Base-by-base conservation (phyloP, 2,113 vertebrate species). In the Chascanopsetta lugubris region DNA sequence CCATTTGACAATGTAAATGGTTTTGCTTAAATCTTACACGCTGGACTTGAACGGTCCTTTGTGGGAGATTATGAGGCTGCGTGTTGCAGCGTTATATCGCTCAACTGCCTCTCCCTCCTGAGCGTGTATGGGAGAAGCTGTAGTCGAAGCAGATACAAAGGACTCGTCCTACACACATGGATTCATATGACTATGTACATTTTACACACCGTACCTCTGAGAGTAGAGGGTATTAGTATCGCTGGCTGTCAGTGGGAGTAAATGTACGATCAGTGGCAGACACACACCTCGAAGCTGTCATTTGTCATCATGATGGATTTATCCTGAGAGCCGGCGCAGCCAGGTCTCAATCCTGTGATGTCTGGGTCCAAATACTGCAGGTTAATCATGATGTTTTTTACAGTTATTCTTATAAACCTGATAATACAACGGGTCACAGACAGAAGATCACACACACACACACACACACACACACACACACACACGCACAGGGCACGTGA, bases 301-400 rank as follows among this genome's bases (percentile, higher is more conserved):
- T 29, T 42, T 20, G 38, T 21, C 17, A 32, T 21, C 5, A 42
- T 40, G 17, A 22, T 29, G 15, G 13, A 45, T 42, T 8, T 1
- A 7, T n/a, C 20, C 40, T 54, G 49, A n/a, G n/a, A 48, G 15
- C 12, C 30, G 6, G 29, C 18, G 3, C 43, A 38, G 46, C 2
- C 27, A 51, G 47, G 24, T 66, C 29, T 38, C 27, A 21, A 27
- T 22, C 10, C n/a, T 42, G 10, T 1, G 4, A 15, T 30, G 5
- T 50, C 7, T 50, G 17, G 17, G 38, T n/a, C 6, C 15, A 18
- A 45, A 57, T 34, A 13, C 15, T 27, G 12, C 6, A 25, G 1
- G 11, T n/a, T 49, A 69, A 64, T 55, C 8, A 55, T 48, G 29
- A 9, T 56, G n/a, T 36, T 53, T 46, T n/a, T n/a, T n/a, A n/a